Conservation (phyloP, 2,113 vertebrate genomes). For the Vulpes vulpes region DNA sequence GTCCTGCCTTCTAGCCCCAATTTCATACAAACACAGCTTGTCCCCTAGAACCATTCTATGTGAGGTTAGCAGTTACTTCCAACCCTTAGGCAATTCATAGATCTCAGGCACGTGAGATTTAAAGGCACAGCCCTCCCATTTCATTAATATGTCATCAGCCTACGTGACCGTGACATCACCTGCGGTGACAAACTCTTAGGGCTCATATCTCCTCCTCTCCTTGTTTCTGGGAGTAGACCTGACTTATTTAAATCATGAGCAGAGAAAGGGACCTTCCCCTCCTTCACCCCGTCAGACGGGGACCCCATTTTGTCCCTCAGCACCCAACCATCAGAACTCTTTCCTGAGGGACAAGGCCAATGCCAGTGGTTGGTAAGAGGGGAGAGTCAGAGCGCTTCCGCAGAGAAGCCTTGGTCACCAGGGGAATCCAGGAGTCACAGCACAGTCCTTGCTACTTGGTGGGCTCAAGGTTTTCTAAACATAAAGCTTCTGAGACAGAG, state of each 20-base stretch:
- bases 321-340: neutral
- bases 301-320: neutral
- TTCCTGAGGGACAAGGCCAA: neutral
- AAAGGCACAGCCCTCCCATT: neutral
- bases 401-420: neutral
- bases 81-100: neutral
- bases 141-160: too few relatives aligned
- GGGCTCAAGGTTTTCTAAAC: neutral
- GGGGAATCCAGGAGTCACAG: neutral
- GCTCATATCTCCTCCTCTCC: neutral
- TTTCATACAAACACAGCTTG: neutral
- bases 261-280: neutral
- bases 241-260: neutral
- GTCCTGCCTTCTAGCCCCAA: neutral
- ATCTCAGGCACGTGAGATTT: neutral
- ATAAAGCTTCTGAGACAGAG: neutral
- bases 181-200: neutral
- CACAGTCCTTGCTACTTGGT: neutral
- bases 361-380: rapidly evolving
- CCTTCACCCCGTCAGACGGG: neutral
- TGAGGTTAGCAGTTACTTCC: neutral
- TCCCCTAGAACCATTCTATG: neutral
- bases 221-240: neutral
- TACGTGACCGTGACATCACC: rapidly evolving
- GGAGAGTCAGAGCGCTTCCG: neutral